These are phyloP conservation scores for Hylyphantes graminicola DNA, from an alignment of 1,140 invertebrate genomes.

Conservation along the genomic window DNA sequence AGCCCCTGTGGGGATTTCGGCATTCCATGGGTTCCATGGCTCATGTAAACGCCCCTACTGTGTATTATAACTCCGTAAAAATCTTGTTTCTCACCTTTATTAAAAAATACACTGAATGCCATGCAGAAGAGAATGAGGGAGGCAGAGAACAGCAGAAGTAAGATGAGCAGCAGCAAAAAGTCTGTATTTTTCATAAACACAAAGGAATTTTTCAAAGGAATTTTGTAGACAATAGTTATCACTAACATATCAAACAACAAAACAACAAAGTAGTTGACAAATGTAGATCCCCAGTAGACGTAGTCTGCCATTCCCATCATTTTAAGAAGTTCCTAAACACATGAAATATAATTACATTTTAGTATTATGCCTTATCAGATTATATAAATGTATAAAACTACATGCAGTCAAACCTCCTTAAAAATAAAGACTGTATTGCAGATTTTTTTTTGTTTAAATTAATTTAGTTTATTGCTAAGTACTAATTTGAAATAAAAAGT, in stretches of 20 bases:
- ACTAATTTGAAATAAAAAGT: not conserved
- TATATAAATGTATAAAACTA: no score
- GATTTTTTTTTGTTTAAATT: not conserved
- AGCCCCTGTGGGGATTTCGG: no score
- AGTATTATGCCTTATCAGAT: no score
- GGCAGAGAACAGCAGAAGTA: slow-evolving; percentile 49
- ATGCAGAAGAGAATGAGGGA: slow-evolving; percentile 62
- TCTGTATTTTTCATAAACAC: slow-evolving; percentile 72
- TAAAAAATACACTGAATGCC: slow-evolving; percentile 62
- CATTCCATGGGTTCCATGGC: not conserved
- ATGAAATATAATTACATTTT: not conserved
- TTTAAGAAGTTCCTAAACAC: slow-evolving; percentile 73
- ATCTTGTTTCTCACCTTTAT: slow-evolving; percentile 47
- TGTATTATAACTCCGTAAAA: not conserved
- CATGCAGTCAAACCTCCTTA: not conserved
- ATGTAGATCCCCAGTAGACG: slow-evolving; percentile 75
- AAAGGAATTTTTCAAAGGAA: slow-evolving; percentile 63
- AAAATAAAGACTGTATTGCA: not conserved
- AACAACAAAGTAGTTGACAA: slow-evolving; percentile 72
- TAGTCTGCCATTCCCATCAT: slow-evolving; percentile 75
- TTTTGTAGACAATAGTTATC: slow-evolving; percentile 71
- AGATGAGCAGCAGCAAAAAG: slow-evolving; percentile 69
- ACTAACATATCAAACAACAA: slow-evolving; percentile 70
- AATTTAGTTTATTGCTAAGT: not conserved
- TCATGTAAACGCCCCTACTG: not conserved